Conservation (phyloP, 2,797 vertebrate genomes). For the Lepus townsendii region DNA sequence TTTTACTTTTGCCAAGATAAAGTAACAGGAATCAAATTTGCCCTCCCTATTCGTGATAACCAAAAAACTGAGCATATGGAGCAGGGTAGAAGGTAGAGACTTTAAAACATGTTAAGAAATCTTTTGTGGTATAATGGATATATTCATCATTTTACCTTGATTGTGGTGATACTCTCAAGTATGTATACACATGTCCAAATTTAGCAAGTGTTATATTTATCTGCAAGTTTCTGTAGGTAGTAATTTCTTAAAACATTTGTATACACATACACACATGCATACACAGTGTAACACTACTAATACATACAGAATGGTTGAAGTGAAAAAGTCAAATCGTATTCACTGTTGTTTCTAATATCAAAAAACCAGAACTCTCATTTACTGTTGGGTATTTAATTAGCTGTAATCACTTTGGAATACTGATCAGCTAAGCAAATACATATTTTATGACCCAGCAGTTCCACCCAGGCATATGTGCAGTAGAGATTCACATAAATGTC, state of each 20-base stretch:
- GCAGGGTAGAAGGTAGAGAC: neutral
- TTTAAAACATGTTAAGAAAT: neutral
- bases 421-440: neutral
- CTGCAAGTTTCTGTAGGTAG: neutral
- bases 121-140: neutral
- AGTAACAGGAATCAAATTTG: neutral
- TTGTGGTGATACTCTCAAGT: neutral
- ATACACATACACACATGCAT: neutral
- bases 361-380: neutral
- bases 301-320: neutral
- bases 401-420: neutral
- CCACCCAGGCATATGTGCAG: neutral
- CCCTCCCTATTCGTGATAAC: neutral
- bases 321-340: neutral
- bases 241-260: neutral
- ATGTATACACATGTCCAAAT: neutral
- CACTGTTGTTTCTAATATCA: neutral
- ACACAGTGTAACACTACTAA: neutral
- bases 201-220: neutral
- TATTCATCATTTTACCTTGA: neutral
- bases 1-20: neutral
- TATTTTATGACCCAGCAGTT: neutral
- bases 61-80: neutral
- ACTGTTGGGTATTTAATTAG: neutral
- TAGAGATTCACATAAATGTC: conserved; percentile 15